These are phyloP conservation scores for Hycleus cichorii DNA, from an alignment of 1,140 invertebrate genomes.

Conservation along the genomic window DNA sequence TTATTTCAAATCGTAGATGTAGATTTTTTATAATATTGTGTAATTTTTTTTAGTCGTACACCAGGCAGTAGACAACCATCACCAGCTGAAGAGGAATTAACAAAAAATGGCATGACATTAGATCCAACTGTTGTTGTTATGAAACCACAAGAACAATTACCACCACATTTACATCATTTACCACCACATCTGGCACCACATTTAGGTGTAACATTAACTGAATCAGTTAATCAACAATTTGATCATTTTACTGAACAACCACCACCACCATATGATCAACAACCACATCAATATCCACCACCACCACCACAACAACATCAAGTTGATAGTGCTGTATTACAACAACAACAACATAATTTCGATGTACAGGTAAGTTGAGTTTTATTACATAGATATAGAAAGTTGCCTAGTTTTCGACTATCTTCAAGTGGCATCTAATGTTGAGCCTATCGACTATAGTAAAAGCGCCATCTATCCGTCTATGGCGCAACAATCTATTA, in stretches of 20 bases:
- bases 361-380: slow-evolving; percentile 42
- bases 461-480: too few species aligned
- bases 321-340: slow-evolving; percentile 38
- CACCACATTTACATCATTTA: slow-evolving; percentile 37
- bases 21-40: neutral
- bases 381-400: neutral
- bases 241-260: slow-evolving; percentile 37
- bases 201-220: slow-evolving; percentile 41
- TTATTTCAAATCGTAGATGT: too few species aligned
- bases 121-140: slow-evolving; percentile 50
- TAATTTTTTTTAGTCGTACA: slow-evolving; percentile 58
- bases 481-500: too few species aligned
- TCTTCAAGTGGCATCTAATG: neutral
- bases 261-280: slow-evolving; percentile 31
- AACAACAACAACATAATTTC: slow-evolving; percentile 44
- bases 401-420: neutral
- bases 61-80: slow-evolving; percentile 86
- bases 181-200: slow-evolving; percentile 41
- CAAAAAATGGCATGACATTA: slow-evolving; percentile 50
- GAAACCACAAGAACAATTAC: slow-evolving; percentile 43
- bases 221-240: slow-evolving; percentile 43
- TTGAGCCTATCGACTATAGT: too few species aligned
- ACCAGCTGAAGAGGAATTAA: slow-evolving; percentile 76
- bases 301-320: slow-evolving; percentile 38
- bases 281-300: slow-evolving; percentile 35